These are phyloP conservation scores for Aporrectodea caliginosa DNA, from an alignment of 1,140 invertebrate genomes.

Conservation along the genomic window DNA sequence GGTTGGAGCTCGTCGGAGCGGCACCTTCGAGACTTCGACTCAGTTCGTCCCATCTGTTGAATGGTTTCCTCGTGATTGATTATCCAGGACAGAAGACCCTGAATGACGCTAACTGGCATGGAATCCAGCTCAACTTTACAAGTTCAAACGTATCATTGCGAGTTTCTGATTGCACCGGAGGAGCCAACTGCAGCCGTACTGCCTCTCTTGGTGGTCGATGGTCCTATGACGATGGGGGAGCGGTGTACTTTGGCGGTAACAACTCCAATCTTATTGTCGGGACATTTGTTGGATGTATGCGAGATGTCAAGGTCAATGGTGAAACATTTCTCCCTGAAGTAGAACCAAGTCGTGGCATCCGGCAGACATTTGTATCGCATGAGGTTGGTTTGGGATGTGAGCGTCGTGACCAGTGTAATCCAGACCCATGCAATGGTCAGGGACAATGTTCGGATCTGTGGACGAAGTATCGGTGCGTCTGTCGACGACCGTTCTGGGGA, in stretches of 20 bases:
- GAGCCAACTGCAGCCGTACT: neutral
- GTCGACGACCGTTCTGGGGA: slow-evolving; percentile 79
- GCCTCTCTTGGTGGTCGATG: neutral
- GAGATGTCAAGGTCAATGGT: slow-evolving; percentile 81
- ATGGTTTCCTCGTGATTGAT: slow-evolving; percentile 73
- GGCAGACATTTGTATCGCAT: neutral
- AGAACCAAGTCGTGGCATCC: slow-evolving; percentile 51
- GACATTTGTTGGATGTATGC: slow-evolving; percentile 77
- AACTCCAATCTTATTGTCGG: slow-evolving; percentile 36
- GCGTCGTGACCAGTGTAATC: slow-evolving; percentile 73
- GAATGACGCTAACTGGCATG: slow-evolving; percentile 82
- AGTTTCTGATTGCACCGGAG: neutral
- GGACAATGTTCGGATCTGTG: slow-evolving; percentile 84
- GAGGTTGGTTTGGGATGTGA: slow-evolving; percentile 63
- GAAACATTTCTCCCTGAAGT: slow-evolving; percentile 64
- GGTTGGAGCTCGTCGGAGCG: no score
- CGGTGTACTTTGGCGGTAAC: slow-evolving; percentile 66
- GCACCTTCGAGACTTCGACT: no score
- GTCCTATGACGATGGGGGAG: neutral
- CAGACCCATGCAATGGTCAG: slow-evolving; percentile 79
- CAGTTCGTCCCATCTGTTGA: slow-evolving; percentile 58
- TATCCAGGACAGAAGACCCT: slow-evolving; percentile 47
- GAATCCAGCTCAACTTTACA: slow-evolving; percentile 62
- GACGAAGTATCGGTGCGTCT: slow-evolving; percentile 79
- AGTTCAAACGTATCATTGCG: neutral